Evolutionary conservation across 2,797 vertebrate species (phyloP).

Genomic region (Acrossocheilus fasciatus): DNA sequence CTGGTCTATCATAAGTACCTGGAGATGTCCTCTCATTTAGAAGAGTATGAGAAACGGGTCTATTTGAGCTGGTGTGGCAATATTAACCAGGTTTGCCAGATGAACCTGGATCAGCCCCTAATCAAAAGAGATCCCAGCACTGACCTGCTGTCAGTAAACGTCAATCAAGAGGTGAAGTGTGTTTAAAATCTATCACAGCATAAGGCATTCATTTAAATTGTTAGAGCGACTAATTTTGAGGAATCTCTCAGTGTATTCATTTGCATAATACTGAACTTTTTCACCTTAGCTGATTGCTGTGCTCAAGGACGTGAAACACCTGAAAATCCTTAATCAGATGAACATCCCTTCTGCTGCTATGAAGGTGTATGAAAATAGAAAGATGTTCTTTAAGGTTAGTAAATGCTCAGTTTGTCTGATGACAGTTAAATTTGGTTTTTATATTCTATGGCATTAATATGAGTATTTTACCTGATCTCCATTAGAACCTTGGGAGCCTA

Average conservation of each 20-base stretch:
- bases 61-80: constrained; percentile 79
- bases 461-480: constrained; percentile 39
- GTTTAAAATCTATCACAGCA: not conserved
- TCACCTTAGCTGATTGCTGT: constrained; percentile 77
- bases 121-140: constrained; percentile 74
- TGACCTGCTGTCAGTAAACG: constrained; percentile 83
- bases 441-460: not conserved
- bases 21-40: constrained; percentile 79
- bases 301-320: constrained; percentile 85
- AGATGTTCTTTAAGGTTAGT: constrained; percentile 81
- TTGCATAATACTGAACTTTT: constrained; percentile 55
- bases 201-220: not conserved
- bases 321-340: constrained; percentile 76
- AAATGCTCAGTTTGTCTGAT: constrained; percentile 27
- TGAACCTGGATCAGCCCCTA: constrained; percentile 84
- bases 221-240: constrained; percentile 11
- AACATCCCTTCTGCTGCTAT: constrained; percentile 79
- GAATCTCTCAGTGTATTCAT: constrained; percentile 18
- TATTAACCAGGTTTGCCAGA: constrained; percentile 78
- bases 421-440: not conserved
- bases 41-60: constrained; percentile 76
- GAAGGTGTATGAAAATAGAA: constrained; percentile 79
- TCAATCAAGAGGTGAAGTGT: constrained; percentile 79
- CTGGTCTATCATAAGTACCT: constrained; percentile 75
- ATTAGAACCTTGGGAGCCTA: constrained; percentile 79